Conservation (phyloP, 2,113 vertebrate species). For the Rhabdomys dilectus region DNA sequence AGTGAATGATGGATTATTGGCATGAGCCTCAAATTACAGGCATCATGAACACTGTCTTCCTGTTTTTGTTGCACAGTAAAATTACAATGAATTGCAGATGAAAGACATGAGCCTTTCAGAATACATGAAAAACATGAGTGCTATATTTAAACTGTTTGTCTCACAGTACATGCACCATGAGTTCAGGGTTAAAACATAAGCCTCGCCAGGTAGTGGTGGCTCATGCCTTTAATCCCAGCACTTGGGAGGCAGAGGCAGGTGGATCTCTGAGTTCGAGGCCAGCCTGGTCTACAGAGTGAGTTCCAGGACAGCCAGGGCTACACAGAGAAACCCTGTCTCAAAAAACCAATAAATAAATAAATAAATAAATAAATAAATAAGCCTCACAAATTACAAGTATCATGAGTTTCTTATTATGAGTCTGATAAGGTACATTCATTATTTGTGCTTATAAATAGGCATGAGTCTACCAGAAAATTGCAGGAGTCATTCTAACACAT, state of each 20-base stretch:
- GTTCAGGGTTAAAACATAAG: background rate
- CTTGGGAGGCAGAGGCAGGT: no score
- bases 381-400: background rate
- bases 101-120: background rate
- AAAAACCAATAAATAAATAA: no score
- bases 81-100: background rate
- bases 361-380: no score
- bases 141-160: background rate
- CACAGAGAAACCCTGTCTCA: no score
- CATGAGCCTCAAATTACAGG: background rate
- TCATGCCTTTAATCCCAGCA: no score
- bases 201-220: no score
- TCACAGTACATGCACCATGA: background rate
- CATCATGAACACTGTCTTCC: no score
- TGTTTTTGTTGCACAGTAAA: background rate
- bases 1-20: background rate
- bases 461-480: background rate
- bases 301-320: no score
- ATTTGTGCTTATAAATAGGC: background rate
- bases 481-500: background rate
- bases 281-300: no score
- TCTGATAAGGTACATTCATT: background rate
- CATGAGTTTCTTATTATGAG: background rate
- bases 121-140: background rate
- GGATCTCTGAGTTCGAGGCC: no score